Percentiles rank a stretch among this genome's conserved stretches.
Evolutionary conservation across 2,113 vertebrate species (phyloP).

Genomic region (Thryonomys swinderianus): DNA sequence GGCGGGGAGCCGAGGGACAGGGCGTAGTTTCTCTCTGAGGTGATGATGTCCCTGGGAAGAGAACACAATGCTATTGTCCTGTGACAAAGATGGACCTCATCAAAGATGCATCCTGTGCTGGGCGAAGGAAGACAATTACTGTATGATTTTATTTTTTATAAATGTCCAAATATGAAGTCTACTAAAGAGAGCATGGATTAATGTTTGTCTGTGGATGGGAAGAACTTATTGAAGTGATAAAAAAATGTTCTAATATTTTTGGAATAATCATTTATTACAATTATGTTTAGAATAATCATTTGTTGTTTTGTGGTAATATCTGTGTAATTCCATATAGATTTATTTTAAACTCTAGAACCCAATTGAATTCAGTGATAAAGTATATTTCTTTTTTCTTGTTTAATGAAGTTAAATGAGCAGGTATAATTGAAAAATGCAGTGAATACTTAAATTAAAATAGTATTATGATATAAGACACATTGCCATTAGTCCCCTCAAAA

Average conservation of each 20-base stretch:
- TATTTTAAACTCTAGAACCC: background rate
- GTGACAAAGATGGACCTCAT: background rate
- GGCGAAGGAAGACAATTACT: background rate
- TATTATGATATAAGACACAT: no score
- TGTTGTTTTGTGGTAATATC: background rate
- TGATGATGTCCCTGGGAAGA: no score
- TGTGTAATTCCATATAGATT: background rate
- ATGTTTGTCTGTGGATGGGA: background rate
- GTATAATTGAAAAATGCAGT: no score
- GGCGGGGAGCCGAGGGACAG: background rate
- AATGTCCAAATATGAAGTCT: background rate
- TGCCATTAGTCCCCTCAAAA: no score
- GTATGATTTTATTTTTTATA: background rate
- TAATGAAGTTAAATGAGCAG: background rate
- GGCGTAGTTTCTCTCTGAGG: no score
- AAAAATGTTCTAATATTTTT: background rate
- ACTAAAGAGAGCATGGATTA: background rate
- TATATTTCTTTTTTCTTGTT: background rate
- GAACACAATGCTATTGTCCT: background rate
- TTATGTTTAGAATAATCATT: background rate
- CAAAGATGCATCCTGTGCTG: background rate
- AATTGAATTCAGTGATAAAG: background rate
- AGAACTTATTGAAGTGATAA: background rate
- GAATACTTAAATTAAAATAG: no score
- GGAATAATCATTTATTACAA: no score